A percentile compares a stretch with the other conserved stretches of the same genome.
Evolutionary conservation across 2,888 invertebrate species (phyloP).

Genomic region (Elegia similella): DNA sequence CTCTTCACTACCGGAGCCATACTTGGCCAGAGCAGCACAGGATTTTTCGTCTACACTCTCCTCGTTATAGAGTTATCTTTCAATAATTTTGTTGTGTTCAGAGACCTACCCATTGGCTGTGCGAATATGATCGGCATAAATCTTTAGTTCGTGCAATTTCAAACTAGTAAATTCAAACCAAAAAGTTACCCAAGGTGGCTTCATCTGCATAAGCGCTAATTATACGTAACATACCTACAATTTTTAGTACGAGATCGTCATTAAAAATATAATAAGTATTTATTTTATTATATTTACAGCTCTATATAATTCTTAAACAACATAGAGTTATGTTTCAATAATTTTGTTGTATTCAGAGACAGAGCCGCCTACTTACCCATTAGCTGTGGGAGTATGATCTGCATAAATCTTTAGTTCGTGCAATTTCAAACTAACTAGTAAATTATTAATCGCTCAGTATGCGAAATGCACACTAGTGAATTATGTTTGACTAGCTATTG

Average conservation of each 20-base stretch:
- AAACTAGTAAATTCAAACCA: background rate
- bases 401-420: conserved; percentile 7
- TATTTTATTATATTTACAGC: too few species aligned
- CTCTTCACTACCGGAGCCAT: too few species aligned
- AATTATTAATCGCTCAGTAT: too few species aligned
- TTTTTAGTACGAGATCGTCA: too few species aligned
- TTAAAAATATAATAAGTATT: too few species aligned
- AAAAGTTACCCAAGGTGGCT: too few species aligned
- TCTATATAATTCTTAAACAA: conserved; percentile 1
- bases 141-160: conserved; percentile 5
- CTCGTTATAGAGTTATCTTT: conserved; percentile 20
- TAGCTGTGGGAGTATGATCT: conserved; percentile 18
- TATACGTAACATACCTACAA: too few species aligned
- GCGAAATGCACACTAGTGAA: too few species aligned
- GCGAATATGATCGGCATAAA: conserved; percentile 18
- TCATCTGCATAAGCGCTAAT: too few species aligned
- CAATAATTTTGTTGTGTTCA: conserved; percentile 26
- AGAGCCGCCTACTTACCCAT: conserved; percentile 36
- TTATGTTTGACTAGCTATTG: too few species aligned
- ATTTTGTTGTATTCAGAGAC: conserved; percentile 33
- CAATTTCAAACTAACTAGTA: background rate
- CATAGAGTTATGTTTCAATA: conserved; percentile 21
- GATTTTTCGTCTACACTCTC: too few species aligned
- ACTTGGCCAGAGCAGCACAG: too few species aligned
- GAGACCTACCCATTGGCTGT: conserved; percentile 30